These are phyloP conservation scores for Hippolais icterina DNA, from an alignment of 2,113 vertebrate genomes.

Conservation along the genomic window DNA sequence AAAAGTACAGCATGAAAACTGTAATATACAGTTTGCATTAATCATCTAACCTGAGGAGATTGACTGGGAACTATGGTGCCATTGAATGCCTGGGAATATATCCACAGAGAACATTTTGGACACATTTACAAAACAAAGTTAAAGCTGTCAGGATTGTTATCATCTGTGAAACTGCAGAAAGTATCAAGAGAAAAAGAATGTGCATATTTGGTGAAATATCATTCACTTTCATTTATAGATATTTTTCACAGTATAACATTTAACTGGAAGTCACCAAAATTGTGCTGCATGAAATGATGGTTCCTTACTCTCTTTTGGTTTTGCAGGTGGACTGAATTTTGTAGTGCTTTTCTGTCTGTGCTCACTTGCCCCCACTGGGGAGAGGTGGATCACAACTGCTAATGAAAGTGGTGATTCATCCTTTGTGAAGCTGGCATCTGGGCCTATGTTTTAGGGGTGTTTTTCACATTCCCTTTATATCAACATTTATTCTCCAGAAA, in stretches of 20 bases:
- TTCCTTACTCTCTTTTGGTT: neutral
- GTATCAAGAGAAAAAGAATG: neutral
- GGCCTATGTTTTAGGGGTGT: neutral
- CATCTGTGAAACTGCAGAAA: neutral
- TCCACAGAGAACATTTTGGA: neutral
- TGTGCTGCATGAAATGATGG: neutral
- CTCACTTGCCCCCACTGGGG: rapidly evolving
- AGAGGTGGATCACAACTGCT: neutral
- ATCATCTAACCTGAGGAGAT: neutral
- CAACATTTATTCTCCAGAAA: neutral
- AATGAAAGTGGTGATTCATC: neutral
- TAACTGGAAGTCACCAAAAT: neutral
- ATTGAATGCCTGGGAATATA: neutral
- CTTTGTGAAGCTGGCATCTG: neutral
- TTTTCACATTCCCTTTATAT: neutral
- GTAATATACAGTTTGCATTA: neutral
- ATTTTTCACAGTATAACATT: neutral
- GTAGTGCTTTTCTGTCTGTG: rapidly evolving
- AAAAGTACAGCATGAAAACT: neutral
- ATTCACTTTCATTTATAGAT: neutral
- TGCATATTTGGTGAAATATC: neutral
- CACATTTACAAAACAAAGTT: neutral
- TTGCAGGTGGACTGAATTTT: neutral
- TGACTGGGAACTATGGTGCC: neutral
- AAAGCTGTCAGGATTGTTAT: neutral